Evolutionary conservation across 2,888 invertebrate species (phyloP).

Genomic region (Zele albiditarsus): DNA sequence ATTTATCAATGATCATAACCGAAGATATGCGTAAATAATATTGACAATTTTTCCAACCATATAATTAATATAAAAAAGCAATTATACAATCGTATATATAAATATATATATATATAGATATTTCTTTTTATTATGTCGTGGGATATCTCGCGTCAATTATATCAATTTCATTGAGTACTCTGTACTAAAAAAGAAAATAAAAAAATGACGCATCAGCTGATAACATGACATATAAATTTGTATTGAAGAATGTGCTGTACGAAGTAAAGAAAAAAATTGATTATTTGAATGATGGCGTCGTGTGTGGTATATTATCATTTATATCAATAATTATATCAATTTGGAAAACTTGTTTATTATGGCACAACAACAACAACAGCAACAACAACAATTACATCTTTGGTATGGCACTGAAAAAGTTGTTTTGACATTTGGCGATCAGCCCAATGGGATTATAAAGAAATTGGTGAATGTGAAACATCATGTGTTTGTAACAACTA

Average conservation of each 20-base stretch:
- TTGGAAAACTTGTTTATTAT: constrained; percentile 41
- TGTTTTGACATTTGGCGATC: constrained; percentile 61
- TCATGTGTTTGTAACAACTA: constrained; percentile 73
- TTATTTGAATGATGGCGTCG: neutral
- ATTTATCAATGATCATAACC: neutral
- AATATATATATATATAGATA: neutral
- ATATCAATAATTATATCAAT: neutral
- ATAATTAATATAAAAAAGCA: neutral
- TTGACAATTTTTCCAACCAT: neutral
- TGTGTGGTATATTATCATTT: neutral
- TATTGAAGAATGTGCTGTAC: neutral
- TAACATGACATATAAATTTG: constrained; percentile 36
- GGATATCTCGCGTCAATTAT: neutral
- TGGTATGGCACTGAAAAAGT: constrained; percentile 68
- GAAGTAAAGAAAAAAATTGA: neutral
- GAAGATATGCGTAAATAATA: neutral
- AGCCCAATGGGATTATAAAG: constrained; percentile 66
- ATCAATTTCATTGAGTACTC: neutral
- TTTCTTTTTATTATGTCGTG: neutral
- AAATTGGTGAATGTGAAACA: constrained; percentile 73
- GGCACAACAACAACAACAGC: constrained; percentile 52
- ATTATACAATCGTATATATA: neutral
- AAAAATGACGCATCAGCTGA: constrained; percentile 23
- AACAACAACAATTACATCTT: constrained; percentile 59
- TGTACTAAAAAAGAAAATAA: neutral